Evolutionary conservation across 2,888 invertebrate species (phyloP).

Genomic region (Dioctria linearis): DNA sequence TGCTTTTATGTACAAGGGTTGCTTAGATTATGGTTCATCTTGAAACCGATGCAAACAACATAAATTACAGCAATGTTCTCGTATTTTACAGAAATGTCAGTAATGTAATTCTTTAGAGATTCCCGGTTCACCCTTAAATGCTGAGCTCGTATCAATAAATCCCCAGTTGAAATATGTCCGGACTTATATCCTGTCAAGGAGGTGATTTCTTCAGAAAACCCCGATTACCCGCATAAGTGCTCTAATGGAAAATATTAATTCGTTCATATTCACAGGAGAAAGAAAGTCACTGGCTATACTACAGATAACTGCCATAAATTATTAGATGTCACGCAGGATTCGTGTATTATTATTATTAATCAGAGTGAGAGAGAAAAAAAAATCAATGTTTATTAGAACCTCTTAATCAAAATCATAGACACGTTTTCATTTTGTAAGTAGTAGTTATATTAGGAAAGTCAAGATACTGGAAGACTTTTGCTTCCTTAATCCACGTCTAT

Average conservation of each 20-base stretch:
- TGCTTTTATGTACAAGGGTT: too few relatives aligned
- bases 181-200: not conserved
- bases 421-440: constrained; percentile 23
- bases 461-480: not conserved
- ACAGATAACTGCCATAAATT: constrained; percentile 33
- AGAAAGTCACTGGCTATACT: not conserved
- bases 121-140: too few relatives aligned
- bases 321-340: constrained; percentile 22
- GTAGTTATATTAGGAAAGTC: not conserved
- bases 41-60: too few relatives aligned
- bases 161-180: not conserved
- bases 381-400: constrained; percentile 38
- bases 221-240: not conserved
- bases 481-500: not conserved
- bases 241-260: constrained; percentile 35
- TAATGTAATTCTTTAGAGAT: too few relatives aligned
- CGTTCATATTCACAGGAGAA: not conserved
- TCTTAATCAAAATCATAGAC: constrained; percentile 44
- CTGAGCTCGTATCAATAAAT: too few relatives aligned
- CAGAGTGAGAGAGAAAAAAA: constrained; percentile 4
- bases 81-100: too few relatives aligned
- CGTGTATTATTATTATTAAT: constrained; percentile 11
- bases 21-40: too few relatives aligned
- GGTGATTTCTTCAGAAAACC: not conserved
- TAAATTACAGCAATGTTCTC: too few relatives aligned